Percentiles rank a stretch among this genome's conserved stretches.
Conservation (phyloP, 2,797 vertebrate genomes). For the Hemitrygon akajei region DNA sequence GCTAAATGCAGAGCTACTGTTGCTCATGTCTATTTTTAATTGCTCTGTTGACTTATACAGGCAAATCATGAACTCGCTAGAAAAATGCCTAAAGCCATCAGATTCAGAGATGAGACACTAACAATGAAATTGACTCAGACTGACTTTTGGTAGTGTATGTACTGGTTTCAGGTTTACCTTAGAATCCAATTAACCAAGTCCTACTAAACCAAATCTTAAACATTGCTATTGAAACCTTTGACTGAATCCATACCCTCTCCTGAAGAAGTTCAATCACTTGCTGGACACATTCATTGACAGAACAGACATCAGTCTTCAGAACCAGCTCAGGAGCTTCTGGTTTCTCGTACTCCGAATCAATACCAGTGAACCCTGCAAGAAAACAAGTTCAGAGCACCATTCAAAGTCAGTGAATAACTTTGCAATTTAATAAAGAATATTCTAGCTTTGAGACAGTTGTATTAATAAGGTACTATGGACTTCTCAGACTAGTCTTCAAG, state of each 20-base stretch:
- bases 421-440: background rate
- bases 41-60: no score
- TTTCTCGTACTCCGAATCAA: slow-evolving; percentile 95
- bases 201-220: background rate
- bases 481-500: background rate
- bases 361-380: slow-evolving; percentile 85
- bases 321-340: slow-evolving; percentile 92
- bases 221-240: no score
- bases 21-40: no score
- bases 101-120: background rate
- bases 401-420: background rate
- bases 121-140: background rate
- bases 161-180: background rate
- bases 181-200: background rate
- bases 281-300: slow-evolving; percentile 88
- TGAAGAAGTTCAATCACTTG: slow-evolving; percentile 95
- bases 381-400: background rate
- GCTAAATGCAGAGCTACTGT: no score
- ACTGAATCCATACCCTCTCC: slow-evolving; percentile 71
- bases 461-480: background rate
- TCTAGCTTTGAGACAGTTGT: background rate
- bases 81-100: background rate
- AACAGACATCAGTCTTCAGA: slow-evolving; percentile 90
- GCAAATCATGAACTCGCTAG: no score
- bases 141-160: background rate